Conservation (phyloP, 2,888 invertebrate genomes). For the Teleogryllus oceanicus region DNA sequence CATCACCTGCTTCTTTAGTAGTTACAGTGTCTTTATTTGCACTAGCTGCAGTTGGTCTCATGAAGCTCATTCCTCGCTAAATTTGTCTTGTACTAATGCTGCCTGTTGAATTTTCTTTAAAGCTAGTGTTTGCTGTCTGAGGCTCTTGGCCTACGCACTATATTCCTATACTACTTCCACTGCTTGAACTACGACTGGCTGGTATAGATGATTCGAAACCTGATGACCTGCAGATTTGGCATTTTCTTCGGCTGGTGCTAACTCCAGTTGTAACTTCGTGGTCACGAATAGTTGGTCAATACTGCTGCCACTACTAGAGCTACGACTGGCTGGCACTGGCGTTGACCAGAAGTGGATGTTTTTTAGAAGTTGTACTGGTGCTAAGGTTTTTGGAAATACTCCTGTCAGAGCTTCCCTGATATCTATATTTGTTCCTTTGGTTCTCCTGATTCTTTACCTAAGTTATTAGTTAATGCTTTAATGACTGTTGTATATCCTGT, state of each 20-base stretch:
- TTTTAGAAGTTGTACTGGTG: conserved; percentile 41
- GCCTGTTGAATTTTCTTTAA: conserved; percentile 38
- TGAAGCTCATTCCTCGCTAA: conserved; percentile 62
- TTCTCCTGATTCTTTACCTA: conserved; percentile 37
- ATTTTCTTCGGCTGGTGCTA: conserved; percentile 52
- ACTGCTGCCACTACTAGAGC: conserved; percentile 59
- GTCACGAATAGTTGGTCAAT: conserved; percentile 49
- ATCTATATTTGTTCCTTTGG: conserved; percentile 37
- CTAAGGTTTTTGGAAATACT: conserved; percentile 40
- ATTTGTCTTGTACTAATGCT: conserved; percentile 46
- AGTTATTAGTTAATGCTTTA: conserved; percentile 48
- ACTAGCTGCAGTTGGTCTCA: conserved; percentile 84
- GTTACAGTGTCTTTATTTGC: conserved; percentile 61
- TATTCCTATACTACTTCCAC: conserved; percentile 50
- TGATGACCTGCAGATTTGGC: conserved; percentile 20
- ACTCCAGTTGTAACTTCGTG: conserved; percentile 39
- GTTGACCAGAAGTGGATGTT: conserved; percentile 36
- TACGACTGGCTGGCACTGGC: conserved; percentile 55
- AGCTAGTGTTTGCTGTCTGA: conserved; percentile 18
- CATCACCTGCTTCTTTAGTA: not conserved
- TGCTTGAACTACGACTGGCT: conserved; percentile 52
- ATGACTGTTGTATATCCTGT: conserved; percentile 54
- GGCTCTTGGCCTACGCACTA: conserved; percentile 38
- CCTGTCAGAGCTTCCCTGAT: conserved; percentile 35
- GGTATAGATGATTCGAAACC: conserved; percentile 44